A percentile compares a stretch with the other conserved stretches of the same genome.
Evolutionary conservation across 2,113 vertebrate genomes (phyloP).

Genomic region (Oxygymnocypris stewartii): DNA sequence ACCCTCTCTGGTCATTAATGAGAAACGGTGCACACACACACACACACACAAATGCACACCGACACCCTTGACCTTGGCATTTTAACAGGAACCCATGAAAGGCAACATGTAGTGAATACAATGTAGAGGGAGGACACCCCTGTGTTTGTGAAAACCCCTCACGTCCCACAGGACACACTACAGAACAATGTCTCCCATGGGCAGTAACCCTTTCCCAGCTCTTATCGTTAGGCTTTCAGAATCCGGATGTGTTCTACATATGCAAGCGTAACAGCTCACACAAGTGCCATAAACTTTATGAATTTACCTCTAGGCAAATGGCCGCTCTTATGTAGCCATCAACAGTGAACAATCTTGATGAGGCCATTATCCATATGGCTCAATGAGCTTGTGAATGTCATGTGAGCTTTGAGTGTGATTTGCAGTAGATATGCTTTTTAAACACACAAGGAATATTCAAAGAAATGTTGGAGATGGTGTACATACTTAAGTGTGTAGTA

Average conservation of each 20-base stretch:
- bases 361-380: neutral
- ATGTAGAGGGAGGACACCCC: constrained; percentile 23
- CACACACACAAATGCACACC: constrained; percentile 3
- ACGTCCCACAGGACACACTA: constrained; percentile 22
- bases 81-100: constrained; percentile 37
- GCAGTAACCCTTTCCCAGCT: constrained; percentile 9
- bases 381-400: neutral
- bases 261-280: neutral
- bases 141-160: constrained; percentile 35
- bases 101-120: constrained; percentile 37
- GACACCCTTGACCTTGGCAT: constrained; percentile 45
- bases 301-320: neutral
- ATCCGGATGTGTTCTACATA: neutral
- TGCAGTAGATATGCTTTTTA: neutral
- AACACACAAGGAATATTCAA: neutral
- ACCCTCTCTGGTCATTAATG: constrained; percentile 47
- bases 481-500: neutral
- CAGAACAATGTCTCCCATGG: constrained; percentile 12
- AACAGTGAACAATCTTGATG: neutral
- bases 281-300: constrained; percentile 10
- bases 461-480: neutral
- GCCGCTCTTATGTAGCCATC: neutral
- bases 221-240: neutral
- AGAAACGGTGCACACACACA: constrained; percentile 28
- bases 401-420: neutral